These are phyloP conservation scores for Xylocopa sonorina DNA, from an alignment of 1,140 invertebrate genomes.

Conservation along the genomic window DNA sequence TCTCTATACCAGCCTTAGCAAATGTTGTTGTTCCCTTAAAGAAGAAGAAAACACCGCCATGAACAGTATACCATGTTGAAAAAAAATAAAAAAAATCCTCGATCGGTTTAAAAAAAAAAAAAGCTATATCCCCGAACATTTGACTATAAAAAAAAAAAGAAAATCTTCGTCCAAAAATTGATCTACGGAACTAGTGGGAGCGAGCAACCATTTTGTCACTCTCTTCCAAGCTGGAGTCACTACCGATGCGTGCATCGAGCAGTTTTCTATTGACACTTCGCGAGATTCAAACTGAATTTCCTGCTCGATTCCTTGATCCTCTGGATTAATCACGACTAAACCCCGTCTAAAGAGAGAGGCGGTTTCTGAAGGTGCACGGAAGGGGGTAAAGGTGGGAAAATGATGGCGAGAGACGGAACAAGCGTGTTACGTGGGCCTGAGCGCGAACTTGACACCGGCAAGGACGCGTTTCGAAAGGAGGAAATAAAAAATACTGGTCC, in stretches of 20 bases:
- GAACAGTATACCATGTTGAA: too few species aligned
- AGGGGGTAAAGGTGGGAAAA: neutral
- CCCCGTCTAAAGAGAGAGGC: constrained; percentile 24
- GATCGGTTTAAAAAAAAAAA: too few species aligned
- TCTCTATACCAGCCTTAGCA: neutral
- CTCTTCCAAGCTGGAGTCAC: neutral
- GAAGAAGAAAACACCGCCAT: too few species aligned
- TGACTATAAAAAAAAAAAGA: too few species aligned
- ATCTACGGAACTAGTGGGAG: too few species aligned
- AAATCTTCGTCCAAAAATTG: too few species aligned
- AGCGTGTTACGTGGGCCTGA: constrained; percentile 71
- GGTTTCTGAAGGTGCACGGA: neutral
- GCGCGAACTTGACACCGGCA: constrained; percentile 79
- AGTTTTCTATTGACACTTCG: constrained; percentile 26
- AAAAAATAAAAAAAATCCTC: too few species aligned
- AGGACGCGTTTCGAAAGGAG: constrained; percentile 82
- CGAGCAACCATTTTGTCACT: neutral
- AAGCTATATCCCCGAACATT: too few species aligned
- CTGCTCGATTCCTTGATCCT: constrained; percentile 39
- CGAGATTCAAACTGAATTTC: constrained; percentile 3
- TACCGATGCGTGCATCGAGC: constrained; percentile 3
- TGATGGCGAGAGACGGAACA: constrained; percentile 3
- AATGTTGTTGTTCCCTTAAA: neutral
- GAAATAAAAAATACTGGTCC: constrained; percentile 78
- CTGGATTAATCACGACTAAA: constrained; percentile 49